Base-by-base conservation (phyloP, 2,113 vertebrate genomes). In the Atractosteus spatula region DNA sequence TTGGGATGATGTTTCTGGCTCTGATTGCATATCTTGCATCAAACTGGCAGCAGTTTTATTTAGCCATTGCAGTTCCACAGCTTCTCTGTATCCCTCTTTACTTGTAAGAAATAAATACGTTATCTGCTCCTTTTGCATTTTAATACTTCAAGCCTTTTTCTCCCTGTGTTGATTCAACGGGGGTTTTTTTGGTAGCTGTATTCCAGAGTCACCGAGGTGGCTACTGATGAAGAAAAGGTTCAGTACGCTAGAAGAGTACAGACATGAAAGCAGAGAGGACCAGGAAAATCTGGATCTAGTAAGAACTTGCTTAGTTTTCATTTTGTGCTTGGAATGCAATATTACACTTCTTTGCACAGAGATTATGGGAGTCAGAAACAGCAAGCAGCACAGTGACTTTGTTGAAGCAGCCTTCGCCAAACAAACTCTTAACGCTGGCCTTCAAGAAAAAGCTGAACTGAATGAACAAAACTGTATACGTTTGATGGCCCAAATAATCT, bases 191-290 rank as follows among this genome's bases (percentile, higher is more conserved):
- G 44, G 3, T 56, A 88, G 88, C 0, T 83, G 77, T 0, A 83
- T 90, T 59, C 88, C 90, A 29, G 88, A 91, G 77, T 91, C 88
- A 55, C 89, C 89, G 1, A 68, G 78, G 57, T 91, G 89, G 89
- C 14, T 91, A 72, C 2, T 83, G 56, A 41, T 89, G 2, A 89
- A 71, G 55, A 78, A 62, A 69, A 86, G 55, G 66, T 72, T 4
- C 7, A 73, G 82, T 0, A 72, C 79, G 6, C 51, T 91, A 66
- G 80, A 88, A 7, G 51, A 72, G 70, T 91, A 91, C 77, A 55
- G 76, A 2, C 51, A 29, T 66, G 85, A 83, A 79, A 89, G 88
- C 73, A 68, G 75, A 2, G 74, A 77, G 65, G 85, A 91, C 51
- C 76, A 79, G 41, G 77, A 71, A n/a, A 77, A 72, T 70, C 72